Conservation (phyloP, 2,797 vertebrate species). For the Vultur gryphus region DNA sequence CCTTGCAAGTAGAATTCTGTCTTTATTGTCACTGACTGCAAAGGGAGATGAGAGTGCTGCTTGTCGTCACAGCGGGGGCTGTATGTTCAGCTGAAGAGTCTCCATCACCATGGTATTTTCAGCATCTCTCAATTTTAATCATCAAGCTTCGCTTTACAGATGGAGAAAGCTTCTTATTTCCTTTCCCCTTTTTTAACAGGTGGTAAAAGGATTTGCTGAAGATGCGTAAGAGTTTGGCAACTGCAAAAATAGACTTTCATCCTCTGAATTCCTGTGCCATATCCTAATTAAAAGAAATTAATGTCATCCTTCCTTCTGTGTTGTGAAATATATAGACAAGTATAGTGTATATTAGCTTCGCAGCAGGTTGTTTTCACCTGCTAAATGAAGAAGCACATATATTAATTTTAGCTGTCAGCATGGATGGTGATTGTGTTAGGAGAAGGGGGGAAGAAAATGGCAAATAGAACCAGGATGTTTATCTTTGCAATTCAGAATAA, state of each 20-base stretch:
- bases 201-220: not conserved
- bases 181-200: not conserved
- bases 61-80: not conserved
- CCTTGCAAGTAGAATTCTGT: not conserved
- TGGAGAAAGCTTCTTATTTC: not conserved
- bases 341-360: not conserved
- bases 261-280: not conserved
- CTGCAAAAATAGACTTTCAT: not conserved
- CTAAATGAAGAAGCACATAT: not conserved
- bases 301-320: not conserved
- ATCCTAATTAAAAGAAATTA: not conserved
- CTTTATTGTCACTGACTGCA: not conserved
- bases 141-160: not conserved
- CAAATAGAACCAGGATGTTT: not conserved
- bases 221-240: not conserved
- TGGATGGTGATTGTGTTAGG: not conserved
- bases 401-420: not conserved
- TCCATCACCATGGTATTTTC: constrained; percentile 16
- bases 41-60: not conserved
- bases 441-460: not conserved
- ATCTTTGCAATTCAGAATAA: not conserved
- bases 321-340: not conserved
- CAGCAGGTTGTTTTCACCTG: not conserved
- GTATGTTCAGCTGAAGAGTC: not conserved
- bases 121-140: not conserved